These are phyloP conservation scores for Pelecanus crispus DNA, from an alignment of 2,113 vertebrate genomes.

Conservation along the genomic window DNA sequence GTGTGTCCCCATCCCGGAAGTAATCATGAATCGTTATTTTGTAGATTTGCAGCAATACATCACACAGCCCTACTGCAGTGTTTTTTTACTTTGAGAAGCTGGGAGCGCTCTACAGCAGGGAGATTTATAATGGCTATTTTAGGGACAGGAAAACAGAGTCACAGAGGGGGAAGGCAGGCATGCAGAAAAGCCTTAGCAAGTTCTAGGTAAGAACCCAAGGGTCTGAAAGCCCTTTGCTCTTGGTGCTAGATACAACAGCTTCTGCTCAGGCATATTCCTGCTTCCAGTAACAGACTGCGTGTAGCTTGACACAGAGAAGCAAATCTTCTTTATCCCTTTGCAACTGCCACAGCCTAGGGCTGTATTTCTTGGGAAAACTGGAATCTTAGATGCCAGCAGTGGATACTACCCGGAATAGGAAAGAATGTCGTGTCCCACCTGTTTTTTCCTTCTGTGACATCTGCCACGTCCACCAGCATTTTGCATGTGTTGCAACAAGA, in stretches of 20 bases:
- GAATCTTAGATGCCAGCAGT: not conserved
- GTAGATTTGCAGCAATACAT: not conserved
- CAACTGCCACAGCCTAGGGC: not conserved
- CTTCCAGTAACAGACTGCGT: not conserved
- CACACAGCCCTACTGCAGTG: not conserved
- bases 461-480: not conserved
- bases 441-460: not conserved
- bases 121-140: not conserved
- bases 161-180: not conserved
- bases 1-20: not conserved
- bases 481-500: not conserved
- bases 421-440: not conserved
- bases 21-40: accelerated
- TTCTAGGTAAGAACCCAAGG: not conserved
- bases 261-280: not conserved
- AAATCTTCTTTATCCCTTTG: not conserved
- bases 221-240: not conserved
- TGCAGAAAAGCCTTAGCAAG: not conserved
- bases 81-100: not conserved
- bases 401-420: not conserved
- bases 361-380: not conserved
- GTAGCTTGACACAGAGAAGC: not conserved
- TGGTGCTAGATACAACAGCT: not conserved
- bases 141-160: accelerated
- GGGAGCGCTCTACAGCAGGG: not conserved